Percentiles rank a stretch among this genome's conserved stretches.
Evolutionary conservation across 1,140 invertebrate species (phyloP).

Genomic region (Drosophila serrata): DNA sequence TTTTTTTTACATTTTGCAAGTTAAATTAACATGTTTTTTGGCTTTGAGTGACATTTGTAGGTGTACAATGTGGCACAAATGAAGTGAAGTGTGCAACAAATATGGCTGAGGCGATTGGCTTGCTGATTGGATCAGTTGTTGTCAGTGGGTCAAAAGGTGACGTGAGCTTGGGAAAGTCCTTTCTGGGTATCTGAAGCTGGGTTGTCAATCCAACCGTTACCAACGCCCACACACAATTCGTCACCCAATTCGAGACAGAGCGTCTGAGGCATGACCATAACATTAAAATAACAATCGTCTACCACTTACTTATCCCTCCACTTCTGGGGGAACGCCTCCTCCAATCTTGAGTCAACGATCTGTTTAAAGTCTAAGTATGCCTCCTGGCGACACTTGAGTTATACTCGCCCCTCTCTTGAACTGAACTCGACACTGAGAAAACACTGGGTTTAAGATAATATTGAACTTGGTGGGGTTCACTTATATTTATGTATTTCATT

Average conservation of each 20-base stretch:
- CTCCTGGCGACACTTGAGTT: slow-evolving; percentile 73
- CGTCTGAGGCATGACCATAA: slow-evolving; percentile 62
- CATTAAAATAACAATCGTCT: slow-evolving; percentile 83
- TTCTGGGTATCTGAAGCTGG: neutral
- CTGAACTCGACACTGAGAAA: slow-evolving; percentile 16
- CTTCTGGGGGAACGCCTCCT: slow-evolving; percentile 29
- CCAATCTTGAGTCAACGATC: slow-evolving; percentile 72
- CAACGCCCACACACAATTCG: slow-evolving; percentile 77
- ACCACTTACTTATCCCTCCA: slow-evolving; percentile 76
- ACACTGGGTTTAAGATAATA: neutral
- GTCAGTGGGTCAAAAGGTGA: slow-evolving; percentile 49
- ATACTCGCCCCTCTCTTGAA: slow-evolving; percentile 49
- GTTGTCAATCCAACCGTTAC: slow-evolving; percentile 75
- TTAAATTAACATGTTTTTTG: slow-evolving; percentile 84
- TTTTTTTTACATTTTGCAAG: slow-evolving; percentile 55
- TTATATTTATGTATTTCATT: neutral
- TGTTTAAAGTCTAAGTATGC: slow-evolving; percentile 83
- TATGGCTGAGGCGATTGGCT: slow-evolving; percentile 64
- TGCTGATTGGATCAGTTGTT: slow-evolving; percentile 31
- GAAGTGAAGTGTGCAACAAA: slow-evolving; percentile 83
- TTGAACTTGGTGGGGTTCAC: neutral
- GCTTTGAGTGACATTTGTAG: slow-evolving; percentile 82
- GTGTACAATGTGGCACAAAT: slow-evolving; percentile 83
- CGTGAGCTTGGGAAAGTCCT: slow-evolving; percentile 36
- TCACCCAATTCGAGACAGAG: slow-evolving; percentile 60